Percentiles rank a stretch among this genome's conserved stretches.
Conservation (phyloP, 2,888 invertebrate genomes). For the Eudasyphora cyanicolor region DNA sequence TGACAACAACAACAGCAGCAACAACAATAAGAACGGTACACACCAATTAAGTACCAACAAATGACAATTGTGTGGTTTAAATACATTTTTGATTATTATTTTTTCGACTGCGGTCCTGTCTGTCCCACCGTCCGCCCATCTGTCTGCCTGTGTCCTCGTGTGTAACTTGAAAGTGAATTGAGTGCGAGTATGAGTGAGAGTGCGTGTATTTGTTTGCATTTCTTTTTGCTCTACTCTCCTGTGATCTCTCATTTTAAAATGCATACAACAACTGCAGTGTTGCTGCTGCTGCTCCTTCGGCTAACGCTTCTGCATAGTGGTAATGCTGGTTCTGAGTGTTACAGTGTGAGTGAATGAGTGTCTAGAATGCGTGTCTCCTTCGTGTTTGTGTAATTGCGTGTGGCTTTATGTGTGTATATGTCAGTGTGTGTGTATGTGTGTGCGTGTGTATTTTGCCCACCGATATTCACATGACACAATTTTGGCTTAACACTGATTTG, state of each 20-base stretch:
- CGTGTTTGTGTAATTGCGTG: neutral
- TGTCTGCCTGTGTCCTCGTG: neutral
- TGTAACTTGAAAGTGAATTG: neutral
- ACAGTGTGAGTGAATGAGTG: no score
- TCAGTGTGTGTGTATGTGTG: neutral
- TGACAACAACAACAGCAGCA: neutral
- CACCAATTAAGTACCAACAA: constrained; percentile 20
- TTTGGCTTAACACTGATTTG: constrained; percentile 31
- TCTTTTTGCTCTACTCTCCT: neutral
- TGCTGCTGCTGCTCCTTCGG: no score
- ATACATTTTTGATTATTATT: constrained; percentile 22
- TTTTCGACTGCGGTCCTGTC: neutral
- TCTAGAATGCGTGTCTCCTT: neutral
- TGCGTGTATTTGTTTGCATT: neutral
- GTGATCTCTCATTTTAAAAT: constrained; percentile 5
- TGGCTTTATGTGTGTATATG: neutral
- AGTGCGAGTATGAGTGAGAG: neutral
- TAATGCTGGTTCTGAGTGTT: no score
- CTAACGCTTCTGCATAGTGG: no score
- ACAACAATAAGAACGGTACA: neutral
- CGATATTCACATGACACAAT: constrained; percentile 29
- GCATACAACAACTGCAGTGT: neutral
- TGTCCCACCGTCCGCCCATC: neutral
- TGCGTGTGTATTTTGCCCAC: neutral
- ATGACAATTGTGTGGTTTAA: constrained; percentile 25